Evolutionary conservation across 2,113 vertebrate species (phyloP).

Genomic region (Clinocottus analis): DNA sequence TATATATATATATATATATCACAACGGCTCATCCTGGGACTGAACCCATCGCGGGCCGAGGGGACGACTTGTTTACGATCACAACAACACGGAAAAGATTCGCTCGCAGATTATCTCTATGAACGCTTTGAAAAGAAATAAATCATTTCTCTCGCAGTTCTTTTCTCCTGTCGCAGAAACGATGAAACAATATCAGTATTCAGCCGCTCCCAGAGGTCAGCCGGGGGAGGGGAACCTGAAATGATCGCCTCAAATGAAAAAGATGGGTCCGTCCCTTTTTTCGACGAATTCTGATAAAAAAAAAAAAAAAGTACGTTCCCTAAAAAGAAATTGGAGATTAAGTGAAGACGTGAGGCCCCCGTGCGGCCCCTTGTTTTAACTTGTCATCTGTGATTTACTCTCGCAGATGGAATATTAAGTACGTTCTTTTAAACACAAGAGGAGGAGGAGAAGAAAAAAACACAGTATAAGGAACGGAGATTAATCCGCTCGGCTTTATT

Average conservation of each 20-base stretch:
- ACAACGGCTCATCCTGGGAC: background rate
- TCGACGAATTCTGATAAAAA: background rate
- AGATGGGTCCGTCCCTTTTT: conserved; percentile 3
- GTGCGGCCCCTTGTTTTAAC: conserved; percentile 61
- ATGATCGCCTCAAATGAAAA: conserved; percentile 16
- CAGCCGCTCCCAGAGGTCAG: background rate
- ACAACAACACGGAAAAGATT: background rate
- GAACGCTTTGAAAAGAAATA: too few species aligned
- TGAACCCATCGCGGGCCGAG: too few species aligned
- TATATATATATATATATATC: too few species aligned
- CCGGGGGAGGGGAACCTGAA: conserved; percentile 20
- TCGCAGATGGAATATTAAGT: conserved; percentile 75
- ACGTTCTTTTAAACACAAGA: conserved; percentile 67
- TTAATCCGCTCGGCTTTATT: conserved; percentile 77
- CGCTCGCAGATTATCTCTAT: background rate
- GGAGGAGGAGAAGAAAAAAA: conserved; percentile 2
- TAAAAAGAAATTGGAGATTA: conserved; percentile 16
- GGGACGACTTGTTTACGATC: too few species aligned
- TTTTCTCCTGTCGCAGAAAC: background rate
- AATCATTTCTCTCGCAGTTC: background rate
- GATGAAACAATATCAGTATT: background rate
- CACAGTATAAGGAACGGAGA: conserved; percentile 56
- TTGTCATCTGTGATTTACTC: conserved; percentile 69
- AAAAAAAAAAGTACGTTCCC: background rate
- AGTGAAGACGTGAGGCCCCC: conserved; percentile 23